phyloP scores from a whole-genome alignment of 1,140 invertebrate species.

The Aphaenogaster floridana region DNA sequence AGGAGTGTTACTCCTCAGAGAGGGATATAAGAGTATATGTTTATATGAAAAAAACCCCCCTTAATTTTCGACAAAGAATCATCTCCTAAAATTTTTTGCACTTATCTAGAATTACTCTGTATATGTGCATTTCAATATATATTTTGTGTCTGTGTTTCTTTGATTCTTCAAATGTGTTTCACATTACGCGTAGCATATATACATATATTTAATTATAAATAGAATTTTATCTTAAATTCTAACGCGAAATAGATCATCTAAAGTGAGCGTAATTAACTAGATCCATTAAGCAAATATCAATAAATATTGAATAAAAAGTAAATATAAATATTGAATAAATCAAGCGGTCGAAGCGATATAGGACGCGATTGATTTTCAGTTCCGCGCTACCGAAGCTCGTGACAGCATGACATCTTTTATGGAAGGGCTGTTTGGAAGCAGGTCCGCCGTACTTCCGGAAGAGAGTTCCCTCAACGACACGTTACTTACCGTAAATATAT shows the following conservation, averaged over 20 bases:
- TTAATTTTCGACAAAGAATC: too few relatives aligned
- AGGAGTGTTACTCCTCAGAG: too few relatives aligned
- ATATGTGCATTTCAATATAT: too few relatives aligned
- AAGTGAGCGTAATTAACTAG: neutral
- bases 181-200: neutral
- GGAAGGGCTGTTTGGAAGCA: conserved; percentile 81
- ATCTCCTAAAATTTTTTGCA: too few relatives aligned
- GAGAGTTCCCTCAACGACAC: conserved; percentile 77
- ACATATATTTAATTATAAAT: neutral
- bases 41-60: too few relatives aligned
- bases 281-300: conserved; percentile 2
- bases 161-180: neutral
- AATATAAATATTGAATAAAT: conserved; percentile 44
- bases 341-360: conserved; percentile 37
- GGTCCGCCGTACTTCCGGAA: conserved; percentile 67
- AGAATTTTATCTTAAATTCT: neutral
- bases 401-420: conserved; percentile 82
- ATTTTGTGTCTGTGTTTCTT: neutral
- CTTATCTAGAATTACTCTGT: too few relatives aligned
- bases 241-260: neutral
- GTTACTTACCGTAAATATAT: conserved; percentile 76
- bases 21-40: too few relatives aligned
- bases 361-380: conserved; percentile 76
- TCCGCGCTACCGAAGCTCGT: conserved; percentile 77
- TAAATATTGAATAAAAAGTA: conserved; percentile 52